phyloP scores from a whole-genome alignment of 2,113 vertebrate species.

The Petrocephalus zakoni region DNA sequence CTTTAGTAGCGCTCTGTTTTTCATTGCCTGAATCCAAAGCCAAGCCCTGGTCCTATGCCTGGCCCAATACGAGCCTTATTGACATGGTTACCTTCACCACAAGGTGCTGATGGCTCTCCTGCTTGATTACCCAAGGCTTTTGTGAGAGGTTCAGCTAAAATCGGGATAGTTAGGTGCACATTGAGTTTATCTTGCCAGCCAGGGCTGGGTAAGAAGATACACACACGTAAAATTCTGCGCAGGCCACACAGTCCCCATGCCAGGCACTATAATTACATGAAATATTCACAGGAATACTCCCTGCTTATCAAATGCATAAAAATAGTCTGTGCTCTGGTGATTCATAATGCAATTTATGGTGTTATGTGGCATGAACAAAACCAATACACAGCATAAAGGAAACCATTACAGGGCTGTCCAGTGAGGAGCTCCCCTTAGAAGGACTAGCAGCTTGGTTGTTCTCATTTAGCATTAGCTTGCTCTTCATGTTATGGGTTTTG shows the following conservation, averaged over 20 bases:
- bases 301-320: constrained; percentile 53
- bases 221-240: constrained; percentile 8
- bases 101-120: neutral
- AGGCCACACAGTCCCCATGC: constrained; percentile 38
- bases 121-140: constrained; percentile 19
- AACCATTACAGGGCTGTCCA: constrained; percentile 39
- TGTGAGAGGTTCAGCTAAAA: constrained; percentile 39
- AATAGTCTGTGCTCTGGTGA: constrained; percentile 45
- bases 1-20: neutral
- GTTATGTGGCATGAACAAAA: constrained; percentile 48
- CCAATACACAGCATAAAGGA: constrained; percentile 22
- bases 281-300: constrained; percentile 47
- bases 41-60: constrained; percentile 8
- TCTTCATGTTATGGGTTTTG: constrained; percentile 7
- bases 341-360: constrained; percentile 42
- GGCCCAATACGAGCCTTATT: constrained; percentile 27
- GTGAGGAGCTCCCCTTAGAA: neutral
- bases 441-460: constrained; percentile 31
- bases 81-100: constrained; percentile 24
- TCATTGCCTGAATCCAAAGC: constrained; percentile 44
- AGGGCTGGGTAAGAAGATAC: constrained; percentile 25
- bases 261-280: constrained; percentile 51
- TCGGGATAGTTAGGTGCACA: constrained; percentile 15
- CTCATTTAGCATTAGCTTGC: constrained; percentile 23
- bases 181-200: constrained; percentile 24